Percentiles rank a stretch among this genome's conserved stretches.
phyloP scores from a whole-genome alignment of 2,113 vertebrate genomes.

The Rhizomys pruinosus region DNA sequence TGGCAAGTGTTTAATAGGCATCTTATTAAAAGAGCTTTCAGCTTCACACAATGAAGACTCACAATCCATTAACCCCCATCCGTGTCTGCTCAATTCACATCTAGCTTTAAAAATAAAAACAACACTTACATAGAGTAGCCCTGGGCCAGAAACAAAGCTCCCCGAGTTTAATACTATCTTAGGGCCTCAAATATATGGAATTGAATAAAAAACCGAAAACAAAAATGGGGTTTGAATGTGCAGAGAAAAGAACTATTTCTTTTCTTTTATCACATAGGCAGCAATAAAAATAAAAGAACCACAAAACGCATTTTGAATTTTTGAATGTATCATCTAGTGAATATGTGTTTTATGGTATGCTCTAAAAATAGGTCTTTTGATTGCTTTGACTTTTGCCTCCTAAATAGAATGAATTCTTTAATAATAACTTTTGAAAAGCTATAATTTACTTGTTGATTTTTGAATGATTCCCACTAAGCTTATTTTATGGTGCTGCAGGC shows the following conservation, averaged over 20 bases:
- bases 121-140: conserved; percentile 17
- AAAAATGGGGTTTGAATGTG: conserved; percentile 47
- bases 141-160: conserved; percentile 38
- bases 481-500: conserved; percentile 9
- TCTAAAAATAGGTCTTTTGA: conserved; percentile 60
- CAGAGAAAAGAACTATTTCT: background rate
- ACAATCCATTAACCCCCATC: conserved; percentile 58
- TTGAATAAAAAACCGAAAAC: conserved; percentile 61
- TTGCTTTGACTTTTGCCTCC: conserved; percentile 71
- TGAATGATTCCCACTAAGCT: conserved; percentile 65
- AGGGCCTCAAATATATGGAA: background rate
- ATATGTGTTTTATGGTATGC: conserved; percentile 45
- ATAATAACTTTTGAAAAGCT: conserved; percentile 71
- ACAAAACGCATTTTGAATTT: conserved; percentile 17
- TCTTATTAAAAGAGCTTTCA: conserved; percentile 63
- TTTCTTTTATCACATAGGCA: background rate
- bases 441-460: conserved; percentile 76
- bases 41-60: conserved; percentile 41
- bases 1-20: conserved; percentile 55
- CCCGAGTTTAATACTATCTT: conserved; percentile 9
- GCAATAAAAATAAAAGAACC: conserved; percentile 5
- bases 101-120: conserved; percentile 48
- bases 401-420: conserved; percentile 64
- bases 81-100: conserved; percentile 58
- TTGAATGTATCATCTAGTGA: background rate